Evolutionary conservation across 2,888 invertebrate species (phyloP).

Genomic region (Drosophila bunnanda): DNA sequence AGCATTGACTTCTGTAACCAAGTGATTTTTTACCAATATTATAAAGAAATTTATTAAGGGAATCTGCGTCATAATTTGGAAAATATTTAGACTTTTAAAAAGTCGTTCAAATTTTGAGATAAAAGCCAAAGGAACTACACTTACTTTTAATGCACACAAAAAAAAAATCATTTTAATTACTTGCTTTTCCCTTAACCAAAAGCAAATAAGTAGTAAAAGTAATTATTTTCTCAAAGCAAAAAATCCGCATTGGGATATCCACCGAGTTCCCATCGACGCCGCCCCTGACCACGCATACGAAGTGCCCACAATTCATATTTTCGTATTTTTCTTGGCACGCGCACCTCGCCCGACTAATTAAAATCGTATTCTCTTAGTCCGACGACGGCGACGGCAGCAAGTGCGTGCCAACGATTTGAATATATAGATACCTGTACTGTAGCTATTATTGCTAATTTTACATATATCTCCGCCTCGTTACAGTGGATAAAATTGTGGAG

Average conservation of each 20-base stretch:
- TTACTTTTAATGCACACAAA: background rate
- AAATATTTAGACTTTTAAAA: background rate
- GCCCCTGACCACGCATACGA: constrained; percentile 28
- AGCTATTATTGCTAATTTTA: constrained; percentile 22
- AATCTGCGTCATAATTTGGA: background rate
- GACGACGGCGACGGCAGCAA: constrained; percentile 43
- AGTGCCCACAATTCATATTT: constrained; percentile 58
- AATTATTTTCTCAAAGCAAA: background rate
- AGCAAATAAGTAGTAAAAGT: background rate
- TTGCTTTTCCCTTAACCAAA: background rate
- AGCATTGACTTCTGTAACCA: too few species aligned
- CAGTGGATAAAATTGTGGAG: constrained; percentile 94
- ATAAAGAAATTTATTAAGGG: background rate
- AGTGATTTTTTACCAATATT: too few species aligned
- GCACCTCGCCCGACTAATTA: constrained; percentile 57
- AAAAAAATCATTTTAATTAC: background rate
- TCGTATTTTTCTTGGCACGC: constrained; percentile 71
- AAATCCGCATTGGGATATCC: constrained; percentile 6
- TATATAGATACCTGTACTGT: constrained; percentile 38
- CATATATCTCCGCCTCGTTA: constrained; percentile 14
- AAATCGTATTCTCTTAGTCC: constrained; percentile 57
- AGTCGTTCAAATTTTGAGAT: background rate
- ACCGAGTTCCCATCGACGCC: constrained; percentile 11
- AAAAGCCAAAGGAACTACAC: background rate
- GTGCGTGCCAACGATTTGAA: constrained; percentile 33